A percentile compares a stretch with the other conserved stretches of the same genome.
Evolutionary conservation across 2,888 invertebrate genomes (phyloP).

Genomic region (Macroteleia sp.): DNA sequence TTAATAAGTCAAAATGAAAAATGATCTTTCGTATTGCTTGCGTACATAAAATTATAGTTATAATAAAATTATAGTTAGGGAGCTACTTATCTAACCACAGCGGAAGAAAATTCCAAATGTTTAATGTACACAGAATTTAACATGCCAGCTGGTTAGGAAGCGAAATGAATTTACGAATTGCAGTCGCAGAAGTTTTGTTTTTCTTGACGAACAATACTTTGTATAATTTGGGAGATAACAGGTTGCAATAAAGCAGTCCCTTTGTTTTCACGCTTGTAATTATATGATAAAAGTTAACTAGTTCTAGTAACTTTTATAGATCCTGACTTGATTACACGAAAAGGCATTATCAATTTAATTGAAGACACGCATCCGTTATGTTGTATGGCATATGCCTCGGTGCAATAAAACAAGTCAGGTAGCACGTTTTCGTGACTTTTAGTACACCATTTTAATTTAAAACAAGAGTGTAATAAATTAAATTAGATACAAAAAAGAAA

Average conservation of each 20-base stretch:
- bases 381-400: slow-evolving; percentile 1
- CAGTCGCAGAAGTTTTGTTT: background rate
- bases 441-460: slow-evolving; percentile 3
- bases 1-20: slow-evolving; percentile 17
- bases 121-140: background rate
- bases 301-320: slow-evolving; percentile 22
- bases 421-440: slow-evolving; percentile 15
- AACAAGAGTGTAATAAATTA: slow-evolving; percentile 1
- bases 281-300: slow-evolving; percentile 30
- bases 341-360: slow-evolving; percentile 21
- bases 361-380: slow-evolving; percentile 5
- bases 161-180: background rate
- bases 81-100: background rate
- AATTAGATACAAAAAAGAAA: background rate
- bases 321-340: slow-evolving; percentile 9
- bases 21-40: background rate
- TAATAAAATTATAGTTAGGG: no score
- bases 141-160: background rate
- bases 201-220: slow-evolving; percentile 9
- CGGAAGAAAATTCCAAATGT: background rate
- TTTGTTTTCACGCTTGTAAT: slow-evolving; percentile 19
- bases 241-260: slow-evolving; percentile 3
- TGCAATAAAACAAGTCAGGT: slow-evolving; percentile 9
- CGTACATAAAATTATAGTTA: background rate
- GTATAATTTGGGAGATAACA: slow-evolving; percentile 2